Evolutionary conservation across 2,113 vertebrate genomes (phyloP), one percentile per base, ranked within the genome.

Genomic region (Perca schrenkii): DNA sequence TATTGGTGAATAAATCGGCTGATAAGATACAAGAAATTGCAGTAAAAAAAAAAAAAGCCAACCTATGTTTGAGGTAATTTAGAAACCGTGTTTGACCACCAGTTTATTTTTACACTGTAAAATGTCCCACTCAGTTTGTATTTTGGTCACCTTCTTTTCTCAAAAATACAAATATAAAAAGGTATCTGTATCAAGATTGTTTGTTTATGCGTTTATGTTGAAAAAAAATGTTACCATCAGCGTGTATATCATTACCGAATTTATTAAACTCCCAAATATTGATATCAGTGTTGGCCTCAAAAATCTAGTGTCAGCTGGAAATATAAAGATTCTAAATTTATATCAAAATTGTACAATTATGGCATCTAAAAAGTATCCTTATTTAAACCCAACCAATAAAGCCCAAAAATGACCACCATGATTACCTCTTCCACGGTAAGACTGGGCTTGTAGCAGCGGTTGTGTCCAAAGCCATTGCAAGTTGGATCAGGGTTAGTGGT

Each of bases 371-470:
- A 57, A 60, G 1, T 11, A 16, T 61, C 2, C 13, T 8, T 14
- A 7, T 4, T 11, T 16, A 22, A 25, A 25, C 19, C 50, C 2
- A 50, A 52, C 25, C 25, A 66, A 50, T 14, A 64, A 25, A 46
- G 8, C 25, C 15, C 47, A 49, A 49, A 49, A 15, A 16, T 12
- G 7, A 52, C 15, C 34, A 47, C 21, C 36, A 28, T 28, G 28
- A 28, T 64, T 75, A 95, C 95, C 95, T 95, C 93, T 85, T 96
- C 95, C 40, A 96, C 95, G 0, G 95, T 87, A 6, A 96, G 92
- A 86, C 90, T 94, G 72, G 94, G 89, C 70, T 93, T 96, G 75
- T 91, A 91, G 66, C 83, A 88, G 76, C 93, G 94, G 66, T 25
- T 88, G 46, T 93, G 79, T 75, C 87, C 77, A 79, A 77, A 76